Base-by-base conservation (phyloP, 1,140 invertebrate genomes). In the Drosophila willistoni region DNA sequence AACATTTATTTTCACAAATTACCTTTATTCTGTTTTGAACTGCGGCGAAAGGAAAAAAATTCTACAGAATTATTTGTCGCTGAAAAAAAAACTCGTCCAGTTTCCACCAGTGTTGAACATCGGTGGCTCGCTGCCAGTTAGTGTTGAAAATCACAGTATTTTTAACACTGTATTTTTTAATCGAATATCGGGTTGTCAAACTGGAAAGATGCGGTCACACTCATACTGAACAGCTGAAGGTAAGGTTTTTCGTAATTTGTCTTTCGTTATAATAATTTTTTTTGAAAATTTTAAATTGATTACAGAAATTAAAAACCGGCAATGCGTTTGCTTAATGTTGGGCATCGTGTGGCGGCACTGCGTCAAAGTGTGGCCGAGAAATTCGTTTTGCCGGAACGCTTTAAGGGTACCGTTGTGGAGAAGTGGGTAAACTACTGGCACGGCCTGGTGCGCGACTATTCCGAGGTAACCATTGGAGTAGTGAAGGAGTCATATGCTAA, bases 341-440 rank as follows among this genome's bases (percentile, higher is more conserved):
- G 66, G n/a, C 64, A 51, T 19, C 73, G 85, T 17, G 22, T 90
- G 25, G 36, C 61, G 17, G 75, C 92, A 90, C 41, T 91, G 29
- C 74, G 83, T 9, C 68, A 74, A 36, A 70, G 73, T 4, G 14
- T 90, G 1, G 65, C 63, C 1, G 79, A 80, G 10, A 89, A 73
- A 62, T 62, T 90, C 13, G 74, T 78, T 19, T 22, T 91, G 54
- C 94, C 94, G 3, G 93, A 93, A 63, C 93, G 92, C 47, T 93
- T 94, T 7, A 94, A 95, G 87, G 94, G 94, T 36, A 95, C 94
- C 0, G 83, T 95, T n/a, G 34, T 95, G 3, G 94, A 95, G 90
- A 95, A 94, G 91, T 95, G 94, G 94, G 90, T 93, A 3, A 92
- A 92, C 60, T 95, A 95, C 78, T 95, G 94, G 94, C 94, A 94